Conservation (phyloP, 2,888 invertebrate species). For the Melolontha melolontha region DNA sequence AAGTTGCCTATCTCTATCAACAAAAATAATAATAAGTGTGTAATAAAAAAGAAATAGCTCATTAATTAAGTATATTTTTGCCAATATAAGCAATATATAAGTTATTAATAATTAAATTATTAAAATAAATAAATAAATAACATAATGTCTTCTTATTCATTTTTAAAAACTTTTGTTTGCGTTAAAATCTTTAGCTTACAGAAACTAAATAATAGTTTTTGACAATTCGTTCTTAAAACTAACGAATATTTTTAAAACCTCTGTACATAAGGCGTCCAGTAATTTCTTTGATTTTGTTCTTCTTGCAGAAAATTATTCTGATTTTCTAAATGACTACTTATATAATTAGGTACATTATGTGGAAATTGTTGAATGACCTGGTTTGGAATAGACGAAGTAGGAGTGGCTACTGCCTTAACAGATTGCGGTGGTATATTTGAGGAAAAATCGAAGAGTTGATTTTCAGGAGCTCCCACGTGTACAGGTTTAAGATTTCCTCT, state of each 20-base stretch:
- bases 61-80: no score
- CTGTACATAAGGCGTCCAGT: background rate
- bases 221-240: no score
- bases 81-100: no score
- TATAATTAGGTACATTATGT: conserved; percentile 39
- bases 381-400: background rate
- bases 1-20: no score
- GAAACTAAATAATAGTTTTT: background rate
- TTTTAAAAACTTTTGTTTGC: no score
- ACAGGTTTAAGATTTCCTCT: conserved; percentile 38
- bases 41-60: no score
- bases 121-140: no score
- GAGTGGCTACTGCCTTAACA: background rate
- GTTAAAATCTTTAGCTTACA: background rate
- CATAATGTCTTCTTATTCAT: no score
- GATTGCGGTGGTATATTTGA: conserved; percentile 28
- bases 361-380: conserved; percentile 32
- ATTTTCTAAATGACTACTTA: conserved; percentile 30
- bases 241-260: no score
- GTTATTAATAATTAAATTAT: no score
- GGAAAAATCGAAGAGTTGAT: conserved; percentile 38
- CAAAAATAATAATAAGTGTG: no score
- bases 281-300: background rate
- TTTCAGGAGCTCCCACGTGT: conserved; percentile 33
- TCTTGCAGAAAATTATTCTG: conserved; percentile 15